Evolutionary conservation across 1,140 invertebrate species (phyloP).

Genomic region (Drosophila bipectinata): DNA sequence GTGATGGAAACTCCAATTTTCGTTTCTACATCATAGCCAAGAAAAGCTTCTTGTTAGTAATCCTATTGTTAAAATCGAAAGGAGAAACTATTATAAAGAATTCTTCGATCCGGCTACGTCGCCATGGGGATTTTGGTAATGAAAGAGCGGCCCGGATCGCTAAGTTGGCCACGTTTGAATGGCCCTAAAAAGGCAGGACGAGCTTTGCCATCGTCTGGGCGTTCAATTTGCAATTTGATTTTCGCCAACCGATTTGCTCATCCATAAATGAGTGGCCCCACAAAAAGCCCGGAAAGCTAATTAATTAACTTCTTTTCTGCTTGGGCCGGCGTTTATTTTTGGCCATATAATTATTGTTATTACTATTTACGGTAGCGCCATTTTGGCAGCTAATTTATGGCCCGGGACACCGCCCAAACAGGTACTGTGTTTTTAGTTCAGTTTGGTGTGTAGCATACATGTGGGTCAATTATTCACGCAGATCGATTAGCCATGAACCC

Average conservation of each 20-base stretch:
- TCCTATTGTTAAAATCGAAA: constrained; percentile 1
- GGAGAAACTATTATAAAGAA: constrained; percentile 1
- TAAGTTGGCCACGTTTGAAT: constrained; percentile 61
- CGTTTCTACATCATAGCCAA: no score
- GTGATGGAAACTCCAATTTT: no score
- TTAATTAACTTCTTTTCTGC: constrained; percentile 68
- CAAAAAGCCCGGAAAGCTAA: constrained; percentile 36
- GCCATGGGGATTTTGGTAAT: constrained; percentile 20
- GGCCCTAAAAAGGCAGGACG: constrained; percentile 4
- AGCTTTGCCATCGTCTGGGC: constrained; percentile 4
- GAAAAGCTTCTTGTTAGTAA: not conserved
- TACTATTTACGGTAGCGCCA: constrained; percentile 29
- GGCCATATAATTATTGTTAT: constrained; percentile 50
- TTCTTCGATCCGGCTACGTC: constrained; percentile 14
- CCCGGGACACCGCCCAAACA: constrained; percentile 19
- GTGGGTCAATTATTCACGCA: constrained; percentile 67
- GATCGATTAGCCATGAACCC: constrained; percentile 66
- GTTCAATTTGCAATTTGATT: constrained; percentile 51
- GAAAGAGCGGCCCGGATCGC: constrained; percentile 7
- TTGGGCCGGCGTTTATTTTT: constrained; percentile 44
- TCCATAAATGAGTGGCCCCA: constrained; percentile 33
- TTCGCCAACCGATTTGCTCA: constrained; percentile 45
- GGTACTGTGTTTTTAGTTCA: constrained; percentile 15
- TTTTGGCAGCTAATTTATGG: constrained; percentile 42
- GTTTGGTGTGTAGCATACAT: constrained; percentile 21